phyloP scores from a whole-genome alignment of 2,797 vertebrate genomes.

The Clarias fuscus region DNA sequence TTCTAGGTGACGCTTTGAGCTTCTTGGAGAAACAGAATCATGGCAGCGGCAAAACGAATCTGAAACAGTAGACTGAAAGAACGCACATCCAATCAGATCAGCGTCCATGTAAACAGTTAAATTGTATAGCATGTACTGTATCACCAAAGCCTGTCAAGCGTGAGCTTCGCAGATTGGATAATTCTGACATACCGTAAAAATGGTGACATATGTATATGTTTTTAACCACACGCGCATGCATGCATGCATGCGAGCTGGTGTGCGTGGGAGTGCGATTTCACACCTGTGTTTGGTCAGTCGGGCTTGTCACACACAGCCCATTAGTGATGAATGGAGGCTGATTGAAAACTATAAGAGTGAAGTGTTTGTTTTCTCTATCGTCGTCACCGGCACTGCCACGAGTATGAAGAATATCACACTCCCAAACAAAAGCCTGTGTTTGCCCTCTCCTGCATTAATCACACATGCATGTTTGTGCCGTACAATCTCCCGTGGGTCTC shows the following conservation, averaged over 20 bases:
- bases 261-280: slow-evolving; percentile 16
- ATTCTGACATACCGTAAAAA: slow-evolving; percentile 11
- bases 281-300: slow-evolving; percentile 46
- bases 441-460: slow-evolving; percentile 51
- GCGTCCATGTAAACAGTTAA: too few species aligned
- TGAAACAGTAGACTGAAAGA: too few species aligned
- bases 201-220: slow-evolving; percentile 2
- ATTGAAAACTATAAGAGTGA: slow-evolving; percentile 42
- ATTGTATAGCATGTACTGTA: too few species aligned
- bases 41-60: too few species aligned
- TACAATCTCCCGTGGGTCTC: not conserved
- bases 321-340: slow-evolving; percentile 34
- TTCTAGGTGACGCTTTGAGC: too few species aligned
- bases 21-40: too few species aligned
- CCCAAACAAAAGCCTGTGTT: slow-evolving; percentile 68
- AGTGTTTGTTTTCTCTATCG: slow-evolving; percentile 71
- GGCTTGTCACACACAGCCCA: slow-evolving; percentile 12
- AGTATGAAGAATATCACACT: slow-evolving; percentile 61
- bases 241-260: not conserved
- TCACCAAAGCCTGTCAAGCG: too few species aligned
- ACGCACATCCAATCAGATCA: too few species aligned
- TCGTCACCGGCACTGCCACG: slow-evolving; percentile 64
- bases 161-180: not conserved
- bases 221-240: not conserved
- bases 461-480: slow-evolving; percentile 7